A percentile compares a stretch with the other conserved stretches of the same genome.
Conservation (phyloP, 2,888 invertebrate genomes). For the Calameuta filiformis region DNA sequence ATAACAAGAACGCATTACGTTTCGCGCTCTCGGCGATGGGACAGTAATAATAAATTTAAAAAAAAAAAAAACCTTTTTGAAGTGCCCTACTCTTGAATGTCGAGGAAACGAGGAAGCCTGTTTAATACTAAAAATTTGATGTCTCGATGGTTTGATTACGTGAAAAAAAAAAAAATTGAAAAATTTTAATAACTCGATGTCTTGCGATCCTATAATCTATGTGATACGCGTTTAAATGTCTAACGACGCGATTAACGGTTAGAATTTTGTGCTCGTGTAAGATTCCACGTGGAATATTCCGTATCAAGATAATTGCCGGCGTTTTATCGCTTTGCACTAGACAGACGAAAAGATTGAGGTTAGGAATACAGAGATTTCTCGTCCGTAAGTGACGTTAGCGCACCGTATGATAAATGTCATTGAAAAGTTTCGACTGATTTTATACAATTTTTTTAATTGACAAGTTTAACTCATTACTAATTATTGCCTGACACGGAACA, state of each 20-base stretch:
- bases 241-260: conserved; percentile 4
- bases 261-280: conserved; percentile 14
- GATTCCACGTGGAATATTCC: neutral
- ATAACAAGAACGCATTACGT: neutral
- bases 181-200: conserved; percentile 47
- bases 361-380: neutral
- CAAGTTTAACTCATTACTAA: neutral
- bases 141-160: conserved; percentile 48
- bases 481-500: neutral
- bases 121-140: conserved; percentile 43
- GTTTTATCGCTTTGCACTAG: neutral
- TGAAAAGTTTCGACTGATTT: neutral
- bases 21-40: neutral
- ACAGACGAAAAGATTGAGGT: neutral
- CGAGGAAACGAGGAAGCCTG: conserved; percentile 40
- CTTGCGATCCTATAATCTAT: conserved; percentile 59
- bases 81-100: conserved; percentile 62
- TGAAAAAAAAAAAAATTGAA: conserved; percentile 34
- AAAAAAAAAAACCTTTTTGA: conserved; percentile 46
- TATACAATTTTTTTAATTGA: neutral
- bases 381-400: neutral
- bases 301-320: neutral
- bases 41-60: conserved; percentile 17
- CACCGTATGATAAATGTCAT: neutral
- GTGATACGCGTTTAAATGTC: conserved; percentile 55